Conservation (phyloP, 2,797 vertebrate genomes). For the Sparidentex hasta region DNA sequence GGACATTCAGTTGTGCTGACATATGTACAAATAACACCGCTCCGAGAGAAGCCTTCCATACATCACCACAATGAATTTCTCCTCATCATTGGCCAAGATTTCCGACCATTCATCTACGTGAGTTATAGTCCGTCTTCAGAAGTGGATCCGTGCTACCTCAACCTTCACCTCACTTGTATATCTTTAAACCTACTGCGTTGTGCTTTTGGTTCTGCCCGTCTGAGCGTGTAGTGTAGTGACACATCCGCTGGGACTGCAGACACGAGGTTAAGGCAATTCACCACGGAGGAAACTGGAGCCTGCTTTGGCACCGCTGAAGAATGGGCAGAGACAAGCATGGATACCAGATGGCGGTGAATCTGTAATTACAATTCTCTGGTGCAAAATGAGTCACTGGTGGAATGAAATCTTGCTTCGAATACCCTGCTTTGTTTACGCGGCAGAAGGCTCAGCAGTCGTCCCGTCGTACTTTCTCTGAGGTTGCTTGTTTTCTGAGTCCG, state of each 20-base stretch:
- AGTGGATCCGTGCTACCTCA: constrained; percentile 51
- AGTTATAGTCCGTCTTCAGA: constrained; percentile 60
- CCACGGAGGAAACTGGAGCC: constrained; percentile 59
- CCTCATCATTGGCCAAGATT: constrained; percentile 69
- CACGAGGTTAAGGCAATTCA: constrained; percentile 73
- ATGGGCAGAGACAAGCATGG: constrained; percentile 74
- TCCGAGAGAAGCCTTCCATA: constrained; percentile 55
- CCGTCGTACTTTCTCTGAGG: constrained; percentile 32
- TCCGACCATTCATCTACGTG: constrained; percentile 69
- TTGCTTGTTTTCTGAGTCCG: constrained; percentile 20
- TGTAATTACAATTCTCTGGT: constrained; percentile 80
- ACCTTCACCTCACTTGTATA: constrained; percentile 57
- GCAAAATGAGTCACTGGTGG: constrained; percentile 73
- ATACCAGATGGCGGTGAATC: constrained; percentile 81
- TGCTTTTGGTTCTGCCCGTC: constrained; percentile 56
- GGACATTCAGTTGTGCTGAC: constrained; percentile 66
- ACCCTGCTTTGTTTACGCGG: constrained; percentile 60
- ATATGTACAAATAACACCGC: constrained; percentile 66
- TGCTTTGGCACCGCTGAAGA: constrained; percentile 70
- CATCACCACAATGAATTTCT: constrained; percentile 73
- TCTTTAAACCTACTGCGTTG: constrained; percentile 41
- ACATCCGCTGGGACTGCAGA: constrained; percentile 68
- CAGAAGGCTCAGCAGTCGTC: constrained; percentile 32
- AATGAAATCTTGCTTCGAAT: constrained; percentile 67
- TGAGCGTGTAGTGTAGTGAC: constrained; percentile 67